Base-by-base conservation (phyloP, 2,797 vertebrate genomes). In the Eulemur albifrons region DNA sequence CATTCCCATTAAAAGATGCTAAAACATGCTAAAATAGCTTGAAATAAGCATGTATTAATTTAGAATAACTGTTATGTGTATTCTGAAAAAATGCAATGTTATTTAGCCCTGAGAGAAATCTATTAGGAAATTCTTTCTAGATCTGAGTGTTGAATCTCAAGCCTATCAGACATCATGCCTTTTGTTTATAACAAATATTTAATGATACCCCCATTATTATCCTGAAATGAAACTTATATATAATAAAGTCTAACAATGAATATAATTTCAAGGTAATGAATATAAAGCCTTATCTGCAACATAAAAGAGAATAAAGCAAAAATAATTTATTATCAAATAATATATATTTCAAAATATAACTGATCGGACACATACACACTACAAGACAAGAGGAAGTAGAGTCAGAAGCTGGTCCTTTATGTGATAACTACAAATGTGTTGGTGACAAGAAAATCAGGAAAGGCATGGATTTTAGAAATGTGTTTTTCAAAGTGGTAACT, bases 41-140 rank as follows among this genome's bases (percentile, higher is more conserved):
- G 25, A 96, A 86, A 91, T 80, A 97, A 95, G 43, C 32, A 81
- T 32, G 45, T 69, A 67, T 95, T 76, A 38, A 88, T 93, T 93
- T 92, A 72, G 35, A 21, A 87, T 40, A 87, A 88, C 25, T 30
- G 73, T 83, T 70, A 81, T 12, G n/a, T 70, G 14, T 73, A 72
- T 76, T 95, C 63, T 61, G 48, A 96, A 83, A 52, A 32, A 87
- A 87, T 48, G 5, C 25, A 38, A 61, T 23, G 3, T 63, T 90
- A 50, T 88, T 91, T 90, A 94, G 18, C n/a, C 54, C 9, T 82
- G 40, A 35, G 25, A 75, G 50, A 93, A 3, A 82, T 7, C 57
- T 6, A 94, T 77, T 50, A 73, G 43, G 13, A 80, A 92, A 95
- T 87, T 40, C 43, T 81, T 88, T 85, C 82, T n/a, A 65, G 23